These are phyloP conservation scores for Anniella stebbinsi DNA, from an alignment of 2,797 vertebrate genomes.

Conservation along the genomic window DNA sequence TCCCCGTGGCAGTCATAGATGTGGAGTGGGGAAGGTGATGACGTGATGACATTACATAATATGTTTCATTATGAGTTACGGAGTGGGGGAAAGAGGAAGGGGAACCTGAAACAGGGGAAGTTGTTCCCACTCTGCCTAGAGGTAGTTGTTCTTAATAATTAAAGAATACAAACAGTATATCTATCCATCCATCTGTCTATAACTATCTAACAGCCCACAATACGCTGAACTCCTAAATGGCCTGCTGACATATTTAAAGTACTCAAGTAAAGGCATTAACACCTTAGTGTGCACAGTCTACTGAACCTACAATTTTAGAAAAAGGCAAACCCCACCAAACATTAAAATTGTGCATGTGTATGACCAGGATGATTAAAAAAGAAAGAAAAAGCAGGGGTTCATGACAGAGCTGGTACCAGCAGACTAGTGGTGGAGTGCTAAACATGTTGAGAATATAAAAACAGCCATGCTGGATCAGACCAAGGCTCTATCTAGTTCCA, in stretches of 20 bases:
- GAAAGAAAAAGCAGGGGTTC: no score
- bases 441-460: neutral
- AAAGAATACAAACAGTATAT: neutral
- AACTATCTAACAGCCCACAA: neutral
- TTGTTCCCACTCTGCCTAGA: neutral
- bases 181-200: no score
- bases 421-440: neutral
- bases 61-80: neutral
- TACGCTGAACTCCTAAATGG: neutral
- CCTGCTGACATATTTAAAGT: neutral
- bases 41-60: neutral
- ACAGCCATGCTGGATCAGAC: no score
- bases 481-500: no score
- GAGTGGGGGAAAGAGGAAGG: neutral
- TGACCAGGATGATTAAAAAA: neutral
- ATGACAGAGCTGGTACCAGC: no score
- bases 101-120: neutral
- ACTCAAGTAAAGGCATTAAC: neutral
- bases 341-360: neutral
- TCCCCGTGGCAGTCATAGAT: neutral
- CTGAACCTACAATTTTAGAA: neutral
- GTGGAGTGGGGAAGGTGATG: neutral
- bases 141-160: neutral
- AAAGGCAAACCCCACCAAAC: neutral
- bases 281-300: neutral